Evolutionary conservation across 2,888 invertebrate genomes (phyloP).

Genomic region (Ommatoiulus sabulosus): DNA sequence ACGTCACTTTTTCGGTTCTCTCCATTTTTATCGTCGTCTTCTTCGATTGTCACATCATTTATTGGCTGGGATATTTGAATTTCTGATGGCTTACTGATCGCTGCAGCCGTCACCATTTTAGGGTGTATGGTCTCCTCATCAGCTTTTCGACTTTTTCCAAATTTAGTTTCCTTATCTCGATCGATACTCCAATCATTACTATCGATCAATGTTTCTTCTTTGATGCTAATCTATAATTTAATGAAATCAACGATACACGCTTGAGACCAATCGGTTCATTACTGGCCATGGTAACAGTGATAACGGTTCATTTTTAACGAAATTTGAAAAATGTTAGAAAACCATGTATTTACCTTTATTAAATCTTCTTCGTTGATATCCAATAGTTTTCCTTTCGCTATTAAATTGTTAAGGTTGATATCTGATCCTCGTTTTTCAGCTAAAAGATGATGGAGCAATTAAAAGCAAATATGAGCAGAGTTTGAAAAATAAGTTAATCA

Average conservation of each 20-base stretch:
- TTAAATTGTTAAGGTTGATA: slow-evolving; percentile 50
- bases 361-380: slow-evolving; percentile 50
- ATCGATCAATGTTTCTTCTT: neutral
- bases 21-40: neutral
- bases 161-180: neutral
- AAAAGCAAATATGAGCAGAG: neutral
- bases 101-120: neutral
- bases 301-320: too few relatives aligned
- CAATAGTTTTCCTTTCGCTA: slow-evolving; percentile 52
- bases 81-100: neutral
- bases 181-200: neutral
- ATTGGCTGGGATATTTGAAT: neutral
- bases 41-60: neutral
- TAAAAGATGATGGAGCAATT: neutral
- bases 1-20: neutral
- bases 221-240: neutral
- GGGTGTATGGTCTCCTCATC: neutral
- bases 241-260: too few relatives aligned
- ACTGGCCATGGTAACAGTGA: too few relatives aligned
- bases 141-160: too few relatives aligned
- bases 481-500: neutral
- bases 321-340: too few relatives aligned
- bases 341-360: neutral
- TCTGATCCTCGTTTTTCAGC: slow-evolving; percentile 49
- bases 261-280: too few relatives aligned